Evolutionary conservation across 2,888 invertebrate species (phyloP).

Genomic region (Pyrrhopygopsis socrates): DNA sequence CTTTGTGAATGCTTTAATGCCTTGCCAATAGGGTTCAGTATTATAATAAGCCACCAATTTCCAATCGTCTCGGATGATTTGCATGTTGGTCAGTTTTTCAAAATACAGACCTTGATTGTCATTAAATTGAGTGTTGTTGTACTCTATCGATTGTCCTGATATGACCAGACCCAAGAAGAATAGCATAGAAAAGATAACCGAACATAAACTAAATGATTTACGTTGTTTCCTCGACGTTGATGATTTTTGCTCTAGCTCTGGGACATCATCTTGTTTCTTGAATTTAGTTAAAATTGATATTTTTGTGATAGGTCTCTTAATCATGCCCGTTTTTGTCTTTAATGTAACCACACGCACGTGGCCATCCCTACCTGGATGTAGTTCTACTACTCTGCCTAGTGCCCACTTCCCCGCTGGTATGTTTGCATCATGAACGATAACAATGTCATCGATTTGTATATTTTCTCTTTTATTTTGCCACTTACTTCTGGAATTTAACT

Average conservation of each 20-base stretch:
- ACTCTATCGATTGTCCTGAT: no score
- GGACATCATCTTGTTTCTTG: background rate
- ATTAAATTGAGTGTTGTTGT: background rate
- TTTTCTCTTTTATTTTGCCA: conserved; percentile 8
- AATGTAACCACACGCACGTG: conserved; percentile 49
- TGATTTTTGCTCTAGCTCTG: background rate
- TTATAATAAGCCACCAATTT: conserved; percentile 23
- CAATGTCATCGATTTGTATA: conserved; percentile 39
- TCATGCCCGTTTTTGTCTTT: conserved; percentile 49
- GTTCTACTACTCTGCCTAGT: conserved; percentile 53
- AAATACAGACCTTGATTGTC: conserved; percentile 12
- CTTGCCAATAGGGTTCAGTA: conserved; percentile 15
- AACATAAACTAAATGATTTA: background rate
- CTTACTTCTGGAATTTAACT: background rate
- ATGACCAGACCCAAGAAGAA: background rate
- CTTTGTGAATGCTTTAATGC: background rate
- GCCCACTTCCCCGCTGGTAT: conserved; percentile 67
- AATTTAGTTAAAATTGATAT: conserved; percentile 38
- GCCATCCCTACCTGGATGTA: conserved; percentile 62
- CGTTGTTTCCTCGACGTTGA: background rate
- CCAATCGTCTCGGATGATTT: conserved; percentile 17
- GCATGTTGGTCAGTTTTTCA: conserved; percentile 13
- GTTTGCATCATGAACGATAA: conserved; percentile 44
- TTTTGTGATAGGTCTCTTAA: conserved; percentile 58
- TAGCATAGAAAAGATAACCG: background rate